Base-by-base conservation (phyloP, 2,113 vertebrate species). In the Uropsilus gracilis region DNA sequence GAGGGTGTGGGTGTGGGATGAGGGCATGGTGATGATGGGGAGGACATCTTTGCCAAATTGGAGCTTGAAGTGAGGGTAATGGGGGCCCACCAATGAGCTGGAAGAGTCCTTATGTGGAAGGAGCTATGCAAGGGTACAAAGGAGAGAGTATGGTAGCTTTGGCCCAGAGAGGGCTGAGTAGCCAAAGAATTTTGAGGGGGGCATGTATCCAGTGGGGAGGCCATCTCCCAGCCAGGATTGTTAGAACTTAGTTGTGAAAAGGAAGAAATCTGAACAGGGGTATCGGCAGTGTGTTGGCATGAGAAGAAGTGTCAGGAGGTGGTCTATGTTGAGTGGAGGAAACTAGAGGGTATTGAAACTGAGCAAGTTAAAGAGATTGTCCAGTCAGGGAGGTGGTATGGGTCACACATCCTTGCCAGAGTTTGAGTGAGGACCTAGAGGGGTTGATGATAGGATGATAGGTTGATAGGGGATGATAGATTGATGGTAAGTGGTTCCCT, bases 191-290 rank as follows among this genome's bases (percentile, higher is more conserved):
- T 32, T 37, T 18, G 8, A 69, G 39, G 32, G 26, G 0, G 18
- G 6, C 30, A 16, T 28, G 22, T 32, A 13, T 30, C 46, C 20
- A 53, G 55, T 26, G 10, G 61, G 9, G 5, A 32, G 17, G 28
- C 1, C 0, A 20, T 39, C 42, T 34, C 57, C 5, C 24, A 26
- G 12, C 3, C 3, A 53, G 4, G 16, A 4, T 3, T 2, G 0
- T 32, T 5, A 34, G 20, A 13, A 2, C 9, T n/a, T 20, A 46
- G 0, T 1, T 48, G n/a, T 66, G 9, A 32, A 13, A 13, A 71
- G 39, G 1, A 28, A 71, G 39, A 2, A 28, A 10, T 75, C 17
- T 57, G 59, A 48, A 17, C 3, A 37, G 9, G 5, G 9, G 20
- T 16, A 20, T n/a, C 1, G 0, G 34, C 11, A 28, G 8, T 12